These are phyloP conservation scores for Pionites leucogaster DNA, from an alignment of 2,113 vertebrate species.

Conservation along the genomic window DNA sequence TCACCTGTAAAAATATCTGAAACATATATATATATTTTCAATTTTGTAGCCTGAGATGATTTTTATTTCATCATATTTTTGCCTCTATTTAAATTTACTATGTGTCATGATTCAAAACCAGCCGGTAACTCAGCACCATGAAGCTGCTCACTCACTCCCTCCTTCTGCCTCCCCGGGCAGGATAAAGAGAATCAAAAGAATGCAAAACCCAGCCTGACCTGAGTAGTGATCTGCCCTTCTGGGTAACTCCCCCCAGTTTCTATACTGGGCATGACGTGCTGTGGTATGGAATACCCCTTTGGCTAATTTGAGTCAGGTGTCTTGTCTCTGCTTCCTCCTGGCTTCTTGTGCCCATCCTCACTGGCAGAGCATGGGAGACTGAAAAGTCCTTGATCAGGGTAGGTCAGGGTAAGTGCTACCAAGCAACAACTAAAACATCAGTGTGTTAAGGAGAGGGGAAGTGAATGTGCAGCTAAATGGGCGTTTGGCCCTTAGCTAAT, in stretches of 20 bases:
- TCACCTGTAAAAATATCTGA: background rate
- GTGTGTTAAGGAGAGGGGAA: background rate
- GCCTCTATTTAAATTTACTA: background rate
- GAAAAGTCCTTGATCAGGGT: background rate
- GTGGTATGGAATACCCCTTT: background rate
- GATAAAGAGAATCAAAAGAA: background rate
- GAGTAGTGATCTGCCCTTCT: background rate
- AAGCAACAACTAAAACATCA: background rate
- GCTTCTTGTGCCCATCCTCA: background rate
- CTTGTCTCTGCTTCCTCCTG: background rate
- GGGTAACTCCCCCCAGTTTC: background rate
- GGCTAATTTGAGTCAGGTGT: background rate
- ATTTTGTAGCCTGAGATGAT: background rate
- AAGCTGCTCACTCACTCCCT: background rate
- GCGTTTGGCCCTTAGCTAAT: background rate
- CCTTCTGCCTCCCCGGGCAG: background rate
- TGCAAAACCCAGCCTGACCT: background rate
- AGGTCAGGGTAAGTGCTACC: background rate
- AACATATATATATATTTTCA: background rate
- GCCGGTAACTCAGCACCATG: background rate
- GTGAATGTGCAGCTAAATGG: background rate
- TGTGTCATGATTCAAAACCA: background rate
- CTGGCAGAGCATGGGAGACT: background rate
- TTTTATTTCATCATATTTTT: background rate
- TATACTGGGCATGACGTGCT: background rate